These are phyloP conservation scores for Oryzaephilus surinamensis DNA, from an alignment of 1,140 invertebrate genomes.

Conservation along the genomic window DNA sequence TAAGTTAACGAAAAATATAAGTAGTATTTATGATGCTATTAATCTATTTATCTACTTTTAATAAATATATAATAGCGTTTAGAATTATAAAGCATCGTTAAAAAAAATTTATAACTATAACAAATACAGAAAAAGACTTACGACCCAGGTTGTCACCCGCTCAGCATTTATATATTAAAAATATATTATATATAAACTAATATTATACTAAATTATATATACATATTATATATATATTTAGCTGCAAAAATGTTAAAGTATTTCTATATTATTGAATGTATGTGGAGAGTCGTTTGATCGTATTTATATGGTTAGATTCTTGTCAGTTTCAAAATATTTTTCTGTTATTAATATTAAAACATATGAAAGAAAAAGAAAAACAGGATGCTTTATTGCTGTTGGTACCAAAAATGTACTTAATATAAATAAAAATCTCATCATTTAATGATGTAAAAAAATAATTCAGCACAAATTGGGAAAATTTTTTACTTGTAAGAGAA, in stretches of 20 bases:
- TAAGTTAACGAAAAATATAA: conserved; percentile 35
- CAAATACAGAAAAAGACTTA: conserved; percentile 19
- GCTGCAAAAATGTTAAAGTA: conserved; percentile 32
- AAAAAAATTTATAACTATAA: too few relatives aligned
- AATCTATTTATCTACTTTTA: conserved; percentile 33
- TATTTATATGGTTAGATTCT: conserved; percentile 29
- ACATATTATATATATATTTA: conserved; percentile 24
- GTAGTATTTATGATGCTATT: conserved; percentile 25
- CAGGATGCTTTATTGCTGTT: conserved; percentile 25
- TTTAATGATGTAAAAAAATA: conserved; percentile 16
- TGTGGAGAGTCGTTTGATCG: conserved; percentile 28
- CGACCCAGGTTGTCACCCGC: conserved; percentile 34
- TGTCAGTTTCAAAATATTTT: conserved; percentile 19
- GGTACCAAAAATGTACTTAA: too few relatives aligned
- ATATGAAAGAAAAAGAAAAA: too few relatives aligned
- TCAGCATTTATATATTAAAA: conserved; percentile 32
- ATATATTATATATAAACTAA: neutral
- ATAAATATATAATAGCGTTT: conserved; percentile 16
- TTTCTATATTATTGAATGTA: conserved; percentile 32
- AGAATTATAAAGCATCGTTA: conserved; percentile 19
- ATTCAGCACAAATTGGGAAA: conserved; percentile 12
- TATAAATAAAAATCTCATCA: too few relatives aligned
- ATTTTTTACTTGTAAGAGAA: too few relatives aligned
- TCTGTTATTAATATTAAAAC: conserved; percentile 17
- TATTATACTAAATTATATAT: conserved; percentile 12